phyloP scores from a whole-genome alignment of 2,888 invertebrate species.

The Apamea sordens region DNA sequence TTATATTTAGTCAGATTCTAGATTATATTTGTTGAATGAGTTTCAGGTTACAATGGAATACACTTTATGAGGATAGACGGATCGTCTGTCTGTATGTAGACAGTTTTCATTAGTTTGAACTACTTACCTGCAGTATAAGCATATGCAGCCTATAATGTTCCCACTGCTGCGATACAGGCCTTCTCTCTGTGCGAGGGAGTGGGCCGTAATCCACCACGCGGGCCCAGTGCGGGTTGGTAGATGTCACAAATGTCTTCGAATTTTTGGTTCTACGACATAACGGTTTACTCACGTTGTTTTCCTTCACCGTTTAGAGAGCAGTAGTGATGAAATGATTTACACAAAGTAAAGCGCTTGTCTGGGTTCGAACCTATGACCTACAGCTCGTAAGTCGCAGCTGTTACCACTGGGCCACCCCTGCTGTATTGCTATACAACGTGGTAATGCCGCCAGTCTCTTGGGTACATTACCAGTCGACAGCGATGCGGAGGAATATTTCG shows the following conservation, averaged over 20 bases:
- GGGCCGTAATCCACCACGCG: background rate
- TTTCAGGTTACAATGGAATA: constrained; percentile 50
- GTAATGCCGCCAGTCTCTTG: too few species aligned
- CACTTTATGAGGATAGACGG: background rate
- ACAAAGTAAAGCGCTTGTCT: background rate
- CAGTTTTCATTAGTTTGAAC: constrained; percentile 10
- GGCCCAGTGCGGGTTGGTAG: background rate
- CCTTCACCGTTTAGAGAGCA: background rate
- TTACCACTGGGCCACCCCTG: background rate
- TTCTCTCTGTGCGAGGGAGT: background rate
- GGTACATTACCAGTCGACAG: too few species aligned
- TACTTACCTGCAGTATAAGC: background rate
- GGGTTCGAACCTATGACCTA: background rate
- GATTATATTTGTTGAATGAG: constrained; percentile 52
- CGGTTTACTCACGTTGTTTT: background rate
- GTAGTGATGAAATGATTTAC: background rate
- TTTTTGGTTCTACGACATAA: background rate
- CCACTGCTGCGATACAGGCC: background rate
- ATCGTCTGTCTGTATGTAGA: background rate
- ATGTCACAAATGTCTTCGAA: background rate
- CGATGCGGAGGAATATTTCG: too few species aligned
- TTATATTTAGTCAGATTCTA: constrained; percentile 65
- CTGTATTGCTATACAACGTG: background rate
- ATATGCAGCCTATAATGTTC: background rate
- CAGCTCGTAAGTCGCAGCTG: background rate